These are phyloP conservation scores for Volucella zonaria DNA, from an alignment of 2,888 invertebrate genomes.

Conservation along the genomic window DNA sequence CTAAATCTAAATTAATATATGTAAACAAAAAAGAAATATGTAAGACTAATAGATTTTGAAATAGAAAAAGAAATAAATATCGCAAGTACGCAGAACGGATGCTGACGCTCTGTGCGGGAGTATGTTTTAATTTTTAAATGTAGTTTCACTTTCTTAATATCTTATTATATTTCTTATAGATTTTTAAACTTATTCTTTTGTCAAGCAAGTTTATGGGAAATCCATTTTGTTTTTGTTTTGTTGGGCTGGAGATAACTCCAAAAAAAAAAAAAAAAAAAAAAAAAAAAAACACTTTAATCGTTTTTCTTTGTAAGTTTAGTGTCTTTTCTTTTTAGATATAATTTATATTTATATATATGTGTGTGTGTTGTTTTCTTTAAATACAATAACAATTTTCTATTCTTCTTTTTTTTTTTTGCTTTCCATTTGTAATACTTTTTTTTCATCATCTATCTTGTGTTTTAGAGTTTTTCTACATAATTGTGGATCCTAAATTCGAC, in stretches of 20 bases:
- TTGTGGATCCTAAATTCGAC: conserved; percentile 51
- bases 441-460: neutral
- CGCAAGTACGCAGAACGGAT: conserved; percentile 45
- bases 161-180: conserved; percentile 24
- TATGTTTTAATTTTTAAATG: conserved; percentile 29
- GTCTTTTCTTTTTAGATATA: conserved; percentile 6
- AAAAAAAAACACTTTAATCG: neutral
- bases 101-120: conserved; percentile 40
- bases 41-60: neutral
- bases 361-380: neutral
- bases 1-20: neutral
- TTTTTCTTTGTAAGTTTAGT: conserved; percentile 4
- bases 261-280: neutral
- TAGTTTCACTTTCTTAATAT: conserved; percentile 28
- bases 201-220: too few species aligned
- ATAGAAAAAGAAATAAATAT: conserved; percentile 48
- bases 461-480: conserved; percentile 45
- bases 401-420: conserved; percentile 22
- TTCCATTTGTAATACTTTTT: conserved; percentile 42
- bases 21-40: conserved; percentile 8
- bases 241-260: neutral
- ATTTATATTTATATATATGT: conserved; percentile 1
- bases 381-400: conserved; percentile 24
- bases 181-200: neutral
- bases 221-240: too few species aligned